Base-by-base conservation (phyloP, 2,888 invertebrate genomes). In the Branchellion lobata region DNA sequence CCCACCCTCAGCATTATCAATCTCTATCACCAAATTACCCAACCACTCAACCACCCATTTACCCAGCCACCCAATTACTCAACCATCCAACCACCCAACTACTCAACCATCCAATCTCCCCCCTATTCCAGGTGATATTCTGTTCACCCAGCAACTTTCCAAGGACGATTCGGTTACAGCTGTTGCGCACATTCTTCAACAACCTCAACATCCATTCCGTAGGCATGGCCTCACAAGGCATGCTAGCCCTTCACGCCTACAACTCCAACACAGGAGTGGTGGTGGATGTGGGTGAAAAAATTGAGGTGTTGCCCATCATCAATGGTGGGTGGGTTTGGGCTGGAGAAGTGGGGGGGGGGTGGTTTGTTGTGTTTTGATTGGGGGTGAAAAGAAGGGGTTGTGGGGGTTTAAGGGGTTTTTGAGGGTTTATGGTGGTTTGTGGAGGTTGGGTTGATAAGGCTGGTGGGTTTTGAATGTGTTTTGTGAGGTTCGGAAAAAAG, bases 191-290 rank as follows among this genome's bases (percentile, higher is more conserved):
- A 8, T 84, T 89, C 40, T 86, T 90, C 79, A 86, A 88, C 31
- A 84, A 87, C 77, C 87, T 88, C 82, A 85, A 83, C 0, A 88
- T 88, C 47, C 83, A 84, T 76, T 88, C 88, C 0, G 88, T 89
- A 21, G 89, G 88, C 84, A 87, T 90, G 83, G 88, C 89, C 51
- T 88, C 89, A 81, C 90, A 91, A 85, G 88, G 90, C 8, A 87
- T 90, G 21, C 86, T 90, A 71, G 87, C 90, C 29, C 88, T 91
- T 34, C 90, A 90, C 86, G 89, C 90, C 1, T 91, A 91, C 85
- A 89, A 89, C 80, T 88, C 90, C 33, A 89, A 89, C 1, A 90
- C 90, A 11, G 91, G 91, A 29, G 89, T 91, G 74, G 89, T 91
- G 40, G 90, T 90, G 27, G 90, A 91, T 84, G 87, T 91, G 75